Conservation (phyloP, 1,140 invertebrate species). For the Nebria ingens region DNA sequence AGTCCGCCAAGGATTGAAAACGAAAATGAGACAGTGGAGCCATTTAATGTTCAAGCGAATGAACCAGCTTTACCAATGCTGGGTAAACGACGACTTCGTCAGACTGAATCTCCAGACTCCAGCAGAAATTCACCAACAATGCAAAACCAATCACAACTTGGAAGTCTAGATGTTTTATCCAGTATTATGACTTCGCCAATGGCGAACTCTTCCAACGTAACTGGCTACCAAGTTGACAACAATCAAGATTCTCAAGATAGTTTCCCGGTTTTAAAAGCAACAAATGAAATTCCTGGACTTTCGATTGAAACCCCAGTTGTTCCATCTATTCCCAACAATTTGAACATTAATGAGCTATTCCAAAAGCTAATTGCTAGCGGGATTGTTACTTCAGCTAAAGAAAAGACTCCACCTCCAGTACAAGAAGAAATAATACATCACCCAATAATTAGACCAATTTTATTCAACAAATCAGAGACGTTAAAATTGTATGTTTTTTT, state of each 20-base stretch:
- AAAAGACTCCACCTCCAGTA: slow-evolving; percentile 36
- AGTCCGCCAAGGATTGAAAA: slow-evolving; percentile 13
- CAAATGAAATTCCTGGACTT: not conserved
- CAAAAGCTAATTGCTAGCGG: slow-evolving; percentile 73
- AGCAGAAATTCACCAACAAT: slow-evolving; percentile 29
- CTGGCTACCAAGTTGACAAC: slow-evolving; percentile 42
- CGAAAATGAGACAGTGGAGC: slow-evolving; percentile 12
- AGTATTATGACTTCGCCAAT: slow-evolving; percentile 50
- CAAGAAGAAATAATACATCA: slow-evolving; percentile 36
- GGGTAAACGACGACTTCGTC: slow-evolving; percentile 12
- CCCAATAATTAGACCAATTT: slow-evolving; percentile 45
- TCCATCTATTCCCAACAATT: slow-evolving; percentile 25
- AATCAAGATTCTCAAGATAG: slow-evolving; percentile 1
- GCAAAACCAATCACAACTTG: slow-evolving; percentile 18
- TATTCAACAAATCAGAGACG: slow-evolving; percentile 55
- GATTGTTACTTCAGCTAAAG: slow-evolving; percentile 48
- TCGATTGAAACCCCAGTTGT: slow-evolving; percentile 25
- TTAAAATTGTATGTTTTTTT: slow-evolving; percentile 58
- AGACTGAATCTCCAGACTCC: slow-evolving; percentile 23
- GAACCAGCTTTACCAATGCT: slow-evolving; percentile 21
- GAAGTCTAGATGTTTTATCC: slow-evolving; percentile 48
- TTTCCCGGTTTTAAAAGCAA: not conserved
- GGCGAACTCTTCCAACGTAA: slow-evolving; percentile 42
- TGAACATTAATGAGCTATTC: slow-evolving; percentile 74
- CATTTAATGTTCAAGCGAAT: slow-evolving; percentile 9